Conservation (phyloP, 2,888 invertebrate genomes). For the Scrobipalpa costella region DNA sequence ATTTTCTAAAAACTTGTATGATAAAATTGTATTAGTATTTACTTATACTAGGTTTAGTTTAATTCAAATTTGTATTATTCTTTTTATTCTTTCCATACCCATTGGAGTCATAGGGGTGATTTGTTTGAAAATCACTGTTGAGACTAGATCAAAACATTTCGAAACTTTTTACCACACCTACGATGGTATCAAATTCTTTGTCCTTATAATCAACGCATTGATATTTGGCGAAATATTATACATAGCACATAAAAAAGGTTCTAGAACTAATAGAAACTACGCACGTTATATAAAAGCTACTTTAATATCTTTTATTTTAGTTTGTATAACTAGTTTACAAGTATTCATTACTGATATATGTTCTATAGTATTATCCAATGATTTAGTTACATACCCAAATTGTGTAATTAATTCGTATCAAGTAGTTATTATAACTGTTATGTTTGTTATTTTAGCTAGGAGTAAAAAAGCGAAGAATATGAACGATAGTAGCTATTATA, state of each 20-base stretch:
- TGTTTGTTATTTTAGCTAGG: constrained; percentile 42
- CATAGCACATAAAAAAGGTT: constrained; percentile 41
- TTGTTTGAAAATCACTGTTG: constrained; percentile 29
- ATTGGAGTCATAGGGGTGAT: constrained; percentile 46
- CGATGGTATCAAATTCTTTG: constrained; percentile 49
- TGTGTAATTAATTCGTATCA: constrained; percentile 51
- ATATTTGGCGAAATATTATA: constrained; percentile 55
- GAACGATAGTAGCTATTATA: background rate
- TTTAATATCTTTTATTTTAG: constrained; percentile 50
- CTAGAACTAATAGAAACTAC: constrained; percentile 36
- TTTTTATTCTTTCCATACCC: constrained; percentile 52
- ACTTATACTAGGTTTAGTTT: constrained; percentile 43
- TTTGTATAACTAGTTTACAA: constrained; percentile 57
- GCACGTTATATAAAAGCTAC: constrained; percentile 42
- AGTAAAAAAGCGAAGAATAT: constrained; percentile 28
- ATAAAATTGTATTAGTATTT: constrained; percentile 60
- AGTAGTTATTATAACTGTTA: constrained; percentile 41
- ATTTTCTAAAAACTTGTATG: constrained; percentile 61
- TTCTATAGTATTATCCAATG: constrained; percentile 35
- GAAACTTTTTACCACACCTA: constrained; percentile 43
- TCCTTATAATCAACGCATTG: constrained; percentile 49
- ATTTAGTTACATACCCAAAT: constrained; percentile 33
- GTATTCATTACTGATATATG: constrained; percentile 53
- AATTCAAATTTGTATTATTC: constrained; percentile 36
- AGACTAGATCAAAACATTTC: constrained; percentile 32